Evolutionary conservation across 64 coral and sea anemone genomes (phyloP), one percentile per base, ranked within the genome.

Genomic region (Montipora capricornis): DNA sequence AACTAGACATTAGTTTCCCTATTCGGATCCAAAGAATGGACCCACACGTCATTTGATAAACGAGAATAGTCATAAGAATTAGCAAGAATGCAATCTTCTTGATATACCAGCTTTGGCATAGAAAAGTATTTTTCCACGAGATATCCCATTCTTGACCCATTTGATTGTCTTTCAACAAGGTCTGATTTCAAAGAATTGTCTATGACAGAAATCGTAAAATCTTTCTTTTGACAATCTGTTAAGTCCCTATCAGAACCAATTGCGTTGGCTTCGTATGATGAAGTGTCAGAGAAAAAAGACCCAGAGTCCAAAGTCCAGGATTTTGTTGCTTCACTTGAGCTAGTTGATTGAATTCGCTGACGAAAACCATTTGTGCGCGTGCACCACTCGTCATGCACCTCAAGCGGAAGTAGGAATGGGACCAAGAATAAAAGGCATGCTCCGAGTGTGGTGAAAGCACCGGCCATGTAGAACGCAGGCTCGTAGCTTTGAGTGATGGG

Each of bases 381-480:
- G 62, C 77, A 73, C 96, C 93, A 97, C 76, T 92, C 87, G 17
- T 92, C 22, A 7, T 61, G 44, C 49, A 97, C 88, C 95, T 95
- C 84, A 44, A 80, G 82, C 49, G 96, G 96, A 73, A 97, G 96
- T 60, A 97, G 74, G 2, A 92, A 76, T 16, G 96, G 96, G 4
- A 95, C 67, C 45, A 97, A 73, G 50, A 97, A 95, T 19, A 97
- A 76, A 8, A 97, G 86, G 82, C 93, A 95, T 58, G 95, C 93
- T 59, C 96, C 96, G 26, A 79, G 11, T 7, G 89, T 92, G 46
- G 96, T 97, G 71, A 97, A 91, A 24, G 93, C 96, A 12, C 93
- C 96, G 78, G 93, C 89, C 96, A 97, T 97, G 73, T 95, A 92
- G 74, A 97, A 97, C 26, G 96, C 93, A 19, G 93, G 96, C 44